Evolutionary conservation across 2,888 invertebrate genomes (phyloP).

Genomic region (Venustoraphidia nigricollis): DNA sequence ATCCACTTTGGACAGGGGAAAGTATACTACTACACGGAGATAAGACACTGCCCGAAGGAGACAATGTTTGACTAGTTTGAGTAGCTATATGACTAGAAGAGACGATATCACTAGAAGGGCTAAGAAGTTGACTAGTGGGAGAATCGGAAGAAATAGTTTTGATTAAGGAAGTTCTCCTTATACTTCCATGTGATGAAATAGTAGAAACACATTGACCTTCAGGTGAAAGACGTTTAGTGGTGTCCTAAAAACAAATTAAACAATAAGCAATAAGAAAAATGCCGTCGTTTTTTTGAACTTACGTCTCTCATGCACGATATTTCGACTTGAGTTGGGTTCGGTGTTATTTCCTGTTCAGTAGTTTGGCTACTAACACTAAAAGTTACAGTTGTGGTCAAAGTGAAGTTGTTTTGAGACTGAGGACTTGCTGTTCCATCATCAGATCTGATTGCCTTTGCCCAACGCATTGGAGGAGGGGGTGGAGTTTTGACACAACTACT

Average conservation of each 20-base stretch:
- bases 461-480: slow-evolving; percentile 71
- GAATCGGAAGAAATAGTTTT: slow-evolving; percentile 26
- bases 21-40: slow-evolving; percentile 37
- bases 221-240: slow-evolving; percentile 54
- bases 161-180: slow-evolving; percentile 36
- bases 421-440: slow-evolving; percentile 25
- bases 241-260: slow-evolving; percentile 33
- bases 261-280: too few relatives aligned
- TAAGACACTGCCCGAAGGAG: slow-evolving; percentile 34
- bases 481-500: slow-evolving; percentile 35
- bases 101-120: slow-evolving; percentile 28
- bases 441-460: slow-evolving; percentile 58
- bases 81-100: slow-evolving; percentile 29
- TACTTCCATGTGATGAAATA: slow-evolving; percentile 52
- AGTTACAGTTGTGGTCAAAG: slow-evolving; percentile 74
- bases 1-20: slow-evolving; percentile 28
- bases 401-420: slow-evolving; percentile 52
- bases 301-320: slow-evolving; percentile 6
- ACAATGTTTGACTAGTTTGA: slow-evolving; percentile 36
- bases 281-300: not conserved
- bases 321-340: slow-evolving; percentile 6
- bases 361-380: slow-evolving; percentile 55
- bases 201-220: slow-evolving; percentile 47
- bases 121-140: slow-evolving; percentile 28
- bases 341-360: slow-evolving; percentile 14